Evolutionary conservation across 2,113 vertebrate species (phyloP).

Genomic region (Pseudorhombus dupliciocellatus): DNA sequence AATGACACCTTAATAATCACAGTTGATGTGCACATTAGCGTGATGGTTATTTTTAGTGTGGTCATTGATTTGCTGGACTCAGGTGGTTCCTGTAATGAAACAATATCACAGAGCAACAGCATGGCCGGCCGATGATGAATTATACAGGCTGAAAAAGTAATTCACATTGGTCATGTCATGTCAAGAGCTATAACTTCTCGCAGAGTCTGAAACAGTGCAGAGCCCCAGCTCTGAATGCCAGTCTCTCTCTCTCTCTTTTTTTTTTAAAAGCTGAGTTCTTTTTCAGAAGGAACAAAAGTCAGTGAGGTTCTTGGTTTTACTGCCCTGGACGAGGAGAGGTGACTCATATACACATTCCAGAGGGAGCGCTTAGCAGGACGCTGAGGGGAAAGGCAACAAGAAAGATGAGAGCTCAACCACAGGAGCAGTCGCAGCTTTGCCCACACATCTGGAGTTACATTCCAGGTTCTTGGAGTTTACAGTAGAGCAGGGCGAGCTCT

Average conservation of each 20-base stretch:
- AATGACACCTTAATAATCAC: neutral
- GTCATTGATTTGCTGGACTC: neutral
- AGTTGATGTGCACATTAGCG: slow-evolving; percentile 10
- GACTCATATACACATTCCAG: slow-evolving; percentile 73
- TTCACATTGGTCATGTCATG: too few species aligned
- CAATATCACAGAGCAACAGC: neutral
- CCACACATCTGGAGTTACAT: slow-evolving; percentile 64
- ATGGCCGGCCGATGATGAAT: neutral
- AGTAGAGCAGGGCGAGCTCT: slow-evolving; percentile 25
- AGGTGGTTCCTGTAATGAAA: neutral
- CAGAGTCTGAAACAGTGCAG: neutral
- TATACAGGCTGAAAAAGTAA: neutral
- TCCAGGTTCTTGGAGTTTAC: slow-evolving; percentile 62
- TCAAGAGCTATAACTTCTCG: neutral
- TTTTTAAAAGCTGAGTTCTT: slow-evolving; percentile 4
- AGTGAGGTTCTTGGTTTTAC: slow-evolving; percentile 39
- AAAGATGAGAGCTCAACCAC: slow-evolving; percentile 45
- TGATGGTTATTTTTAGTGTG: neutral
- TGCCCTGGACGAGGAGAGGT: slow-evolving; percentile 57
- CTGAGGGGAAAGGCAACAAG: slow-evolving; percentile 44
- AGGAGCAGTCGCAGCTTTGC: slow-evolving; percentile 44
- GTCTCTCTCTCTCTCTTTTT: neutral
- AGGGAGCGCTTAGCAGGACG: slow-evolving; percentile 53
- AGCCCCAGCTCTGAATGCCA: slow-evolving; percentile 1
- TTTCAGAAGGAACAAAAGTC: slow-evolving; percentile 43